Evolutionary conservation across 1,140 invertebrate species (phyloP).

Genomic region (Drosophila watanabei): DNA sequence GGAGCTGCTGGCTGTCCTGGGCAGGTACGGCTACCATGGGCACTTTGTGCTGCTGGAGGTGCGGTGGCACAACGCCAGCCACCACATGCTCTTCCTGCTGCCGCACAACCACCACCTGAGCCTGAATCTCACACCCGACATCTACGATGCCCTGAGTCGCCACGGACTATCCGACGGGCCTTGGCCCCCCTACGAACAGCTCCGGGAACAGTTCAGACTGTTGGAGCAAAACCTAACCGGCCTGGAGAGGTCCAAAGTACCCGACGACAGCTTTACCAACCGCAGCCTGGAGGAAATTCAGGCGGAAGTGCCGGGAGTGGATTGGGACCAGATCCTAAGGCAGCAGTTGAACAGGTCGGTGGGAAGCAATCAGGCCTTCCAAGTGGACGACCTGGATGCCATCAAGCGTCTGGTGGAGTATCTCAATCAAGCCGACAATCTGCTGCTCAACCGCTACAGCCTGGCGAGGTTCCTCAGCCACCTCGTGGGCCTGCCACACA

Average conservation of each 20-base stretch:
- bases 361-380: constrained; percentile 29
- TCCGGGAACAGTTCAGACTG: constrained; percentile 19
- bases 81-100: constrained; percentile 57
- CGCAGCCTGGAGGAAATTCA: constrained; percentile 44
- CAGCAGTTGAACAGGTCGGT: constrained; percentile 36
- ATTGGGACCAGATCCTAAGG: constrained; percentile 44
- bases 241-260: constrained; percentile 13
- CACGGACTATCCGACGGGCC: neutral
- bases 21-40: constrained; percentile 60
- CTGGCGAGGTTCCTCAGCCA: constrained; percentile 56
- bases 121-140: constrained; percentile 50
- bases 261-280: constrained; percentile 35
- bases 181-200: constrained; percentile 13
- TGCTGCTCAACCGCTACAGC: constrained; percentile 53
- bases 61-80: constrained; percentile 57
- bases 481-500: constrained; percentile 55
- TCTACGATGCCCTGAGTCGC: constrained; percentile 37
- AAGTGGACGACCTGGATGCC: constrained; percentile 54
- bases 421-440: constrained; percentile 43
- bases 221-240: constrained; percentile 30
- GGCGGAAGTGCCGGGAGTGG: constrained; percentile 31
- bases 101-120: constrained; percentile 57
- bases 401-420: constrained; percentile 26
- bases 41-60: constrained; percentile 59
- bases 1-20: constrained; percentile 54